Conservation (phyloP, 2,113 vertebrate species). For the Siniperca chuatsi region DNA sequence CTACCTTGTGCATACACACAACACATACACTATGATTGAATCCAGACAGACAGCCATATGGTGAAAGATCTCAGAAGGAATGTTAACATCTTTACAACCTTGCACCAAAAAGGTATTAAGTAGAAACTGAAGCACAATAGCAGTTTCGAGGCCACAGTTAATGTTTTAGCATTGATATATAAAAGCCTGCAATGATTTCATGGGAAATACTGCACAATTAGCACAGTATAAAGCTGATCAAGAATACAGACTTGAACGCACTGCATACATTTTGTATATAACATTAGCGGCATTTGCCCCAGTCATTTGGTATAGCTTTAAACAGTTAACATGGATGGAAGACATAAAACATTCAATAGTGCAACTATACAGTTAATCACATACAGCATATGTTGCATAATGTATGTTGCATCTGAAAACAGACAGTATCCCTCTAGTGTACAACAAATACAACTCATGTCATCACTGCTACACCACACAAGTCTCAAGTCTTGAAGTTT, state of each 20-base stretch:
- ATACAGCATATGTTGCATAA: background rate
- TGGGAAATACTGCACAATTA: background rate
- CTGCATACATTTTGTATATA: background rate
- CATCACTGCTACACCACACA: background rate
- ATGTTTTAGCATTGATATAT: background rate
- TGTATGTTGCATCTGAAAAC: background rate
- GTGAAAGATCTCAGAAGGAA: conserved; percentile 42
- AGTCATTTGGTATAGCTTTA: conserved; percentile 5
- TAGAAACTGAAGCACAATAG: background rate
- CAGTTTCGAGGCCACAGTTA: background rate
- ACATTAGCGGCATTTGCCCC: background rate
- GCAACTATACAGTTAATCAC: background rate
- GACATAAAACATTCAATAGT: conserved; percentile 28
- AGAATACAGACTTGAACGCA: background rate
- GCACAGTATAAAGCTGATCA: background rate
- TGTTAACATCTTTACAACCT: conserved; percentile 23
- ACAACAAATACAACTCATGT: background rate
- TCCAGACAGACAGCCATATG: background rate
- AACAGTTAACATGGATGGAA: conserved; percentile 22
- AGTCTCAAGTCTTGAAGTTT: background rate
- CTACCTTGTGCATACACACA: background rate
- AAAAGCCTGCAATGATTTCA: background rate
- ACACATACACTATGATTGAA: background rate
- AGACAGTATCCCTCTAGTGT: background rate
- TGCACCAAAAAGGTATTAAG: conserved; percentile 7